phyloP scores from a whole-genome alignment of 2,797 vertebrate species.

The Dromococcyx pavoninus region DNA sequence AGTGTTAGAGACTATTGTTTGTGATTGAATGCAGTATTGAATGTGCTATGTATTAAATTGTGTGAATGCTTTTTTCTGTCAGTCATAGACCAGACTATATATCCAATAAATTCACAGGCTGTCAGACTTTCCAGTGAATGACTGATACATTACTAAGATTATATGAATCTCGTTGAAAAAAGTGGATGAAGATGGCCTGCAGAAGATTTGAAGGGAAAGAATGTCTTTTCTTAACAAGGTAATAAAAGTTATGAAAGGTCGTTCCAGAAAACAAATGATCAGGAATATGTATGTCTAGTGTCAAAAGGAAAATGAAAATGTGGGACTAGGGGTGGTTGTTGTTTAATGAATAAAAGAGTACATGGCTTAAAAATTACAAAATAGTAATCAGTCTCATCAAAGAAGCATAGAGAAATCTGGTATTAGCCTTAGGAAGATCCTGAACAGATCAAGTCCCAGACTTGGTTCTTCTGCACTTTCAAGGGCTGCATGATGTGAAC shows the following conservation, averaged over 20 bases:
- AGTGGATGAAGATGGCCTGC: background rate
- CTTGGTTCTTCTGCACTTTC: background rate
- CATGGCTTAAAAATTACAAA: background rate
- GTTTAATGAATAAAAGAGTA: background rate
- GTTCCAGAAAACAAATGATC: background rate
- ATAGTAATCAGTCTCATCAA: background rate
- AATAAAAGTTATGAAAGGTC: background rate
- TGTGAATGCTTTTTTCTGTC: background rate
- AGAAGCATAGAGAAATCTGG: background rate
- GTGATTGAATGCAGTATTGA: accelerated
- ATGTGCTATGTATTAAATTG: background rate
- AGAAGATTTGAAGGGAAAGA: background rate
- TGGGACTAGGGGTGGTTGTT: background rate
- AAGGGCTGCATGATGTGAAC: background rate
- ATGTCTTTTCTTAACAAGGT: background rate
- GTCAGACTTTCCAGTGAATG: background rate
- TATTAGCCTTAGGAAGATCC: background rate
- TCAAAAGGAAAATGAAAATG: background rate
- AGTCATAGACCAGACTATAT: background rate
- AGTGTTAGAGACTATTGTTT: background rate
- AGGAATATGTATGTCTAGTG: background rate
- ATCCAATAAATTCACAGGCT: slow-evolving; percentile 14
- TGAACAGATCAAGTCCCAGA: background rate
- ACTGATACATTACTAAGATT: background rate
- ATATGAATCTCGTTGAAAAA: background rate